Percentiles rank a stretch among this genome's conserved stretches.
Evolutionary conservation across 2,113 vertebrate species (phyloP).

Genomic region (Eulemur macaco): DNA sequence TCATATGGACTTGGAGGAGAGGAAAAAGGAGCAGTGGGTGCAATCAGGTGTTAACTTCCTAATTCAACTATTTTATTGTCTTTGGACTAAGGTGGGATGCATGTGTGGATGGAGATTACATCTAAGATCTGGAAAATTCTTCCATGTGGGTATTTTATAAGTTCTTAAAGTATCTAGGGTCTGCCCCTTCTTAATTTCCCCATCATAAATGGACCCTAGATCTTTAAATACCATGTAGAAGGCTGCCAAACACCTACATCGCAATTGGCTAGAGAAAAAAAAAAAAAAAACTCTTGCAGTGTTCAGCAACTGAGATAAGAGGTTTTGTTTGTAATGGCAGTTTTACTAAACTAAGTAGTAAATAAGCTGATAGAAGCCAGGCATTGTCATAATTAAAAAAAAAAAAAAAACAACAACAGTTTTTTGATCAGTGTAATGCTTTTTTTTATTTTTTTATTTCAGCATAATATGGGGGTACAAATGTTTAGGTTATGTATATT

Average conservation of each 20-base stretch:
- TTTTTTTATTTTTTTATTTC: too few relatives aligned
- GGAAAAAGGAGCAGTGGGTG: not conserved
- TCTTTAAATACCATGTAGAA: not conserved
- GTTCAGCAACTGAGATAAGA: not conserved
- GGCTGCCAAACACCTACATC: not conserved
- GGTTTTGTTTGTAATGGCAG: not conserved
- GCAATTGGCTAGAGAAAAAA: not conserved
- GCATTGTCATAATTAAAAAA: not conserved
- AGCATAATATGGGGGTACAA: too few relatives aligned
- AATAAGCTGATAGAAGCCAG: not conserved
- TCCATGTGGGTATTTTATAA: not conserved
- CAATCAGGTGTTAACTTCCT: not conserved
- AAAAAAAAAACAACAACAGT: not conserved
- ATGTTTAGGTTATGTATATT: too few relatives aligned
- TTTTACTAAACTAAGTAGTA: not conserved
- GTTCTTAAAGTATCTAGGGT: not conserved
- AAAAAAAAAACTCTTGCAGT: not conserved
- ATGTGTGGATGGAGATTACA: not conserved
- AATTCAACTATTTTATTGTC: not conserved
- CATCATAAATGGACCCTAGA: not conserved
- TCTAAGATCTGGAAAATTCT: not conserved
- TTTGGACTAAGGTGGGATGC: not conserved
- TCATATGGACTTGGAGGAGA: not conserved
- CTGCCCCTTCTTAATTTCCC: not conserved
- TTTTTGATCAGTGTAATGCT: not conserved